Evolutionary conservation across 2,113 vertebrate species (phyloP), one percentile per base, ranked within the genome.

Genomic region (Climacteris rufus): DNA sequence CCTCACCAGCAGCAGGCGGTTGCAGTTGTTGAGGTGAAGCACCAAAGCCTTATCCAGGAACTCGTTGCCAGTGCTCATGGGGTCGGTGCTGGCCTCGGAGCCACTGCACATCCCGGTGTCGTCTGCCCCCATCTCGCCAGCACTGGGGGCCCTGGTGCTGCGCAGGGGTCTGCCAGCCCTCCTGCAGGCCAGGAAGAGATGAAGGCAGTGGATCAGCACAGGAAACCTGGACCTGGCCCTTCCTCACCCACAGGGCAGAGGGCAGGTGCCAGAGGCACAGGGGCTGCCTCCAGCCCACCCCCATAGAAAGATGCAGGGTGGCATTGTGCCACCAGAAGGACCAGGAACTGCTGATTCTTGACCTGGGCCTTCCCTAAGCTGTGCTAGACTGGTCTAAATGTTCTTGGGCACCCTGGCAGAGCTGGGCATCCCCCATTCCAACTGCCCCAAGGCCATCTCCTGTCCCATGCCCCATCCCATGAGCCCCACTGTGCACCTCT

Each of bases 1-100:
- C 88, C 98, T 98, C 97, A 99, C 99, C 99, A 99, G 96, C 47
- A 99, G 97, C 95, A 99, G 98, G 74, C 83, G 83, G 80, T 98
- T 99, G 97, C 99, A 99, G 96, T 98, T 98, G 95, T 97, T 97
- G 83, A 99, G 97, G 83, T 99, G 99, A 61, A 98, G 97, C 95
- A 99, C 98, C 80, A 99, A 97, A 60, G 98, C 96, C 88, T 96
- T 95, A 87, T 99, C 99, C 89, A 99, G 97, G 80, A 98, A 89
- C 66, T 97, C 89, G 47, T 97, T 99, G 87, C 99, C 98, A 0
- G 99, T 99, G 95, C 98, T 99, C 94, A 99, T 96, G 50, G 98
- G 98, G 27, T 95, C 97, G 0, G 96, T 89, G 66, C 97, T 97
- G 56, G 97, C 96, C 52, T 98, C 98, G 16, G 98, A 98, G 53